Evolutionary conservation across 2,113 vertebrate genomes (phyloP), one percentile per base, ranked within the genome.

Genomic region (Podiceps cristatus): DNA sequence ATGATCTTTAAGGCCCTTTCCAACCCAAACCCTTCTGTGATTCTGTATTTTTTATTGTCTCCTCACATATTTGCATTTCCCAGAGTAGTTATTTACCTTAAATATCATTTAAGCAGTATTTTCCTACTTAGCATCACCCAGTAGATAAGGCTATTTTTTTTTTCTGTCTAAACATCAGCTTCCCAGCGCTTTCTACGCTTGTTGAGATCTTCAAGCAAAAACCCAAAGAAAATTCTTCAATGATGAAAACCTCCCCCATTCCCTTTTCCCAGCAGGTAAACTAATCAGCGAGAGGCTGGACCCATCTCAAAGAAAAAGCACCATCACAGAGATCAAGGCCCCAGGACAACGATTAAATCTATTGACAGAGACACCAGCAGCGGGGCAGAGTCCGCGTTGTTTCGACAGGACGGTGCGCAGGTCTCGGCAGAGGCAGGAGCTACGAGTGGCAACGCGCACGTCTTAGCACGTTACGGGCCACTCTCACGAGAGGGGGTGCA

Each of bases 361-460:
- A 18, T 45, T 49, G 60, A 35, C 60, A 62, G 9, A 60, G 53
- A 20, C 42, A 35, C 8, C 9, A 1, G 73, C 66, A 47, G 27
- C 9, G 3, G 52, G 47, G 73, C 67, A 79, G 69, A 75, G 81
- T 56, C 62, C 44, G 7, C 28, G 0, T 6, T 9, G 44, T 25
- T 42, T 58, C 1, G 4, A 55, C 73, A 40, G 75, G 62, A n/a
- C 0, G 1, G 11, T 3, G 23, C 6, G 13, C 6, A 4, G 29
- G n/a, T 60, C 82, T 52, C 1, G 35, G 62, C 18, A 35, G 66
- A 35, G 31, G 4, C 25, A 12, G 49, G 44, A n/a, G 47, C 44
- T 40, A 29, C 2, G 7, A 44, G 53, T 3, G 35, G 31, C 31
- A 56, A 25, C 1, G 2, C 1, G 17, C 10, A 37, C 5, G 15